Evolutionary conservation across 2,888 invertebrate species (phyloP).

Genomic region (Drosophila histrio): DNA sequence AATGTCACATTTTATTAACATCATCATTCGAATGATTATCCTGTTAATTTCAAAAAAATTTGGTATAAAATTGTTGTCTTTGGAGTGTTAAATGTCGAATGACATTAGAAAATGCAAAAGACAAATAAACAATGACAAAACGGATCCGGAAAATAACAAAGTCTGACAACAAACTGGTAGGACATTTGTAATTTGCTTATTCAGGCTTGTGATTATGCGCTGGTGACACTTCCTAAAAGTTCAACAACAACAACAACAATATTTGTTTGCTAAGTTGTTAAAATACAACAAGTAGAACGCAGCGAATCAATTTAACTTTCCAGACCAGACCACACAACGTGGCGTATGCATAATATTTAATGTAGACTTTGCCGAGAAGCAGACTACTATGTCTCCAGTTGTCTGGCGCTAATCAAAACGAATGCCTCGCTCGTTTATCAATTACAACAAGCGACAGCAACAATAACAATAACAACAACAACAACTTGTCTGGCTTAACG

Average conservation of each 20-base stretch:
- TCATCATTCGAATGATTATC: constrained; percentile 2
- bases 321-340: not conserved
- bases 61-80: constrained; percentile 16
- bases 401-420: constrained; percentile 55
- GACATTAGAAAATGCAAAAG: constrained; percentile 24
- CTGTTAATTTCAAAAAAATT: not conserved
- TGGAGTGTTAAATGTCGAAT: constrained; percentile 58
- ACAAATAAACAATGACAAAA: not conserved
- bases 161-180: constrained; percentile 3
- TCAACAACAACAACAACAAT: not conserved
- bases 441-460: constrained; percentile 43
- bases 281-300: not conserved
- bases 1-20: constrained; percentile 12
- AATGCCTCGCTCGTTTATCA: constrained; percentile 65
- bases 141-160: not conserved
- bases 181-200: constrained; percentile 57
- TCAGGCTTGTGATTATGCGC: constrained; percentile 51
- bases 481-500: constrained; percentile 38
- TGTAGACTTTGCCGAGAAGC: not conserved
- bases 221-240: constrained; percentile 31
- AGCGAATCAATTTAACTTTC: not conserved
- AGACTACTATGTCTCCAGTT: not conserved
- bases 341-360: constrained; percentile 34
- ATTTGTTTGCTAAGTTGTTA: not conserved
- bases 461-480: constrained; percentile 1